A percentile compares a stretch with the other conserved stretches of the same genome.
phyloP scores from a whole-genome alignment of 2,888 invertebrate species.

The Oligia latruncula region DNA sequence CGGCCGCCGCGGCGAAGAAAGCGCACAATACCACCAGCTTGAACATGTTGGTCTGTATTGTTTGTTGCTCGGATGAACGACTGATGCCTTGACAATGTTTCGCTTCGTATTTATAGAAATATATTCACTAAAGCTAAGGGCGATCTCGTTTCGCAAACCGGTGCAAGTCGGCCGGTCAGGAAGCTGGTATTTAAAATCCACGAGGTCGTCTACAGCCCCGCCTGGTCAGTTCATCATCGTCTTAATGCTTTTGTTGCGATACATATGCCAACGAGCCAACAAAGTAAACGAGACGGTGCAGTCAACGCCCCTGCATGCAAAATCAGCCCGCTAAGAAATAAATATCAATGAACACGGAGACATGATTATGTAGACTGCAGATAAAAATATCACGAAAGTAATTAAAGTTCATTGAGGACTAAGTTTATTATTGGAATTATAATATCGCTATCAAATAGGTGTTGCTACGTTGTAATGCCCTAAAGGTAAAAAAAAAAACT shows the following conservation, averaged over 20 bases:
- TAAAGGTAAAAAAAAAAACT: background rate
- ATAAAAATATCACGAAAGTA: background rate
- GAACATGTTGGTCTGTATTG: constrained; percentile 86
- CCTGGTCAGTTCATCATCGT: constrained; percentile 78
- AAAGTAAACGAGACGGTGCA: constrained; percentile 38
- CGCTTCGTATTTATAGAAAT: constrained; percentile 83
- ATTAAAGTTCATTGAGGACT: constrained; percentile 11
- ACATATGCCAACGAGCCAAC: constrained; percentile 61
- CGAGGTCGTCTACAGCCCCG: constrained; percentile 79
- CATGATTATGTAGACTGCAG: constrained; percentile 11
- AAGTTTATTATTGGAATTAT: background rate
- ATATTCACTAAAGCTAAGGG: constrained; percentile 79
- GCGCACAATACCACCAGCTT: constrained; percentile 91
- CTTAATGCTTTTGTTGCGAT: constrained; percentile 61
- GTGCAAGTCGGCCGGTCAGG: constrained; percentile 82
- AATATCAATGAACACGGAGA: constrained; percentile 16
- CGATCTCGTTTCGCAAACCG: constrained; percentile 84
- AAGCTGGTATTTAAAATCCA: constrained; percentile 83
- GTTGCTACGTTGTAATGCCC: background rate
- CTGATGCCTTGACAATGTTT: constrained; percentile 77
- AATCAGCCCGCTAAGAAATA: constrained; percentile 22
- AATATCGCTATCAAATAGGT: background rate
- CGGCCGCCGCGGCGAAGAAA: constrained; percentile 89
- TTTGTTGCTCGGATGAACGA: constrained; percentile 83
- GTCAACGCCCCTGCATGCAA: constrained; percentile 18